These are phyloP conservation scores for Perizoma affinitatum DNA, from an alignment of 2,888 invertebrate species.

Conservation along the genomic window DNA sequence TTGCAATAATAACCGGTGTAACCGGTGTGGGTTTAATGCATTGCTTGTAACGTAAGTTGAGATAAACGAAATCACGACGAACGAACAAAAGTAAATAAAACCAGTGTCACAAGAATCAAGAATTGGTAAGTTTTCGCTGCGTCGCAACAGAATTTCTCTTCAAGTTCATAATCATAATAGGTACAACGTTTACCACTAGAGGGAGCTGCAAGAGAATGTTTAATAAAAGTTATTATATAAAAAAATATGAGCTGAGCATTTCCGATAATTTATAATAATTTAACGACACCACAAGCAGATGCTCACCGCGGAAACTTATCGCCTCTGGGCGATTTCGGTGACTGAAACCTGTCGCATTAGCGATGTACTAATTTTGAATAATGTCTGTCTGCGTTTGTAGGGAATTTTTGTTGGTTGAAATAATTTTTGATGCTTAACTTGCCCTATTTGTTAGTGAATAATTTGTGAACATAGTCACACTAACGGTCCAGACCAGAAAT, in stretches of 20 bases:
- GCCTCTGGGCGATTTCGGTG: slow-evolving; percentile 35
- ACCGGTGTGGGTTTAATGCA: not conserved
- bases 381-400: not conserved
- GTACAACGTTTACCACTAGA: too few species aligned
- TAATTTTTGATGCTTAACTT: too few species aligned
- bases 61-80: not conserved
- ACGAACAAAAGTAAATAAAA: not conserved
- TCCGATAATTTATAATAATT: slow-evolving; percentile 9
- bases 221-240: not conserved
- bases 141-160: too few species aligned
- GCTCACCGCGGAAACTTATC: slow-evolving; percentile 42
- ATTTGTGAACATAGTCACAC: too few species aligned
- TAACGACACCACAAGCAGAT: slow-evolving; percentile 39
- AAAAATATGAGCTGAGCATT: slow-evolving; percentile 6
- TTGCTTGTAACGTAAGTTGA: not conserved
- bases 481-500: too few species aligned
- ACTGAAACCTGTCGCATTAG: slow-evolving; percentile 24
- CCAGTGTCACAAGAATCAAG: too few species aligned
- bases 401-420: too few species aligned
- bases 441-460: too few species aligned
- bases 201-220: too few species aligned
- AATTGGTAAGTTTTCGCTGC: too few species aligned
- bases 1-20: slow-evolving; percentile 24
- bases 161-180: too few species aligned
- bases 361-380: slow-evolving; percentile 14